Evolutionary conservation across 1,140 invertebrate genomes (phyloP), one percentile per base, ranked within the genome.

Genomic region (Megalopta genalis): DNA sequence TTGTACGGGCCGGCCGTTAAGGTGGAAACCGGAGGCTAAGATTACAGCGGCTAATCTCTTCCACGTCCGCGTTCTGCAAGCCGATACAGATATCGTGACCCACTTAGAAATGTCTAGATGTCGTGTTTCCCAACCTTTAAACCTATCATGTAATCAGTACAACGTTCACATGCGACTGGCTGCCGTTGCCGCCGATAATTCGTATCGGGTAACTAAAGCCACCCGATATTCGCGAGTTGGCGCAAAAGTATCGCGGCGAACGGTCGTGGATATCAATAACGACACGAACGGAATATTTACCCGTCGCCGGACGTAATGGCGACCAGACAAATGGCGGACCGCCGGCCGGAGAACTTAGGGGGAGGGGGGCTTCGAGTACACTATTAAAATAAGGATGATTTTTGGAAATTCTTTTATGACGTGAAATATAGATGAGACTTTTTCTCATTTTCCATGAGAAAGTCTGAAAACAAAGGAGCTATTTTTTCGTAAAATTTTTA

Each of bases 51-150:
- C 70, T 74, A 74, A 79, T 73, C 77, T 46, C 32, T 46, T 54
- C 49, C 52, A 57, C 42, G 42, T 65, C 23, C 77, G 70, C 77
- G 70, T 74, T 66, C 77, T 74, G 77, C 77, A 66, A 79, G 77
- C 69, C 70, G 70, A 79, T 79, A 80, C 77, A 80, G 82, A 84
- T 85, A 81, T 77, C 77, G 77, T 82, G 83, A 76, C 83, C 83
- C 81, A 86, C 75, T 86, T 86, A 52, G 69, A 85, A 85, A 86
- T 74, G 83, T 46, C 14, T 32, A 60, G 60, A 37, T 86, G 32
- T 73, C 83, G 80, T 85, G 83, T 85, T 86, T 62, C 80, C 49
- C 70, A 77, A 54, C 77, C 73, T 82, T 86, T 86, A 85, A 71
- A 81, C 42, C 65, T 42, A 54, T 67, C 68, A 16, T 72, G 69